These are phyloP conservation scores for Gopherus evgoodei DNA, from an alignment of 2,113 vertebrate genomes.

Conservation along the genomic window DNA sequence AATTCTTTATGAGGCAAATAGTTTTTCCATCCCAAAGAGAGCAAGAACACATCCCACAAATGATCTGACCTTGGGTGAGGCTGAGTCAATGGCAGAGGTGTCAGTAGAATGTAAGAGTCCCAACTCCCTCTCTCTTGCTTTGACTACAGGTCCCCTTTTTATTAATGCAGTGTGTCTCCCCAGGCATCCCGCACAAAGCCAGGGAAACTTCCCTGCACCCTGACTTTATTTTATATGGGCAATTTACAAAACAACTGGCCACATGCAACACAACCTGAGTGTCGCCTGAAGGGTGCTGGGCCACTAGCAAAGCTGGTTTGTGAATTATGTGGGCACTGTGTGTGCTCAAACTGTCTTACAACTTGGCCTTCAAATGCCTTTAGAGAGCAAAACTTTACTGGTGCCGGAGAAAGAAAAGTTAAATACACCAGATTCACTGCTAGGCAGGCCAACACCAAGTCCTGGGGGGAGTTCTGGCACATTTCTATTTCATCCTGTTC, in stretches of 20 bases:
- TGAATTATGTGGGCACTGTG: not conserved
- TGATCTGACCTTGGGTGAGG: no score
- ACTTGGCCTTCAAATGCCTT: not conserved
- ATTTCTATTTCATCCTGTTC: no score
- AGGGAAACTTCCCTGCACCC: not conserved
- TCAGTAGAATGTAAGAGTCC: not conserved
- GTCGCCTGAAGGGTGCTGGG: not conserved
- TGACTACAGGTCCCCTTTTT: accelerated
- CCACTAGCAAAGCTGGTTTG: not conserved
- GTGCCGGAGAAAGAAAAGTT: not conserved
- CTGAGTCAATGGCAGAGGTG: not conserved
- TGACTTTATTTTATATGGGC: not conserved
- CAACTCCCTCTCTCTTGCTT: not conserved
- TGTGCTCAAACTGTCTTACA: not conserved
- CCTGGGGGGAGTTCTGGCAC: not conserved
- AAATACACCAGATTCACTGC: not conserved
- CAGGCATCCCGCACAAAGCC: not conserved
- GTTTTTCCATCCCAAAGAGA: no score
- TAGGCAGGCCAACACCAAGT: not conserved
- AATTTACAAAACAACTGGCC: accelerated
- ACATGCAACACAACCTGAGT: not conserved
- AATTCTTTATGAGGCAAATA: not conserved
- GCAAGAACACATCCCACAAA: not conserved
- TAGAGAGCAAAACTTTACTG: not conserved
- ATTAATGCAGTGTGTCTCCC: not conserved